Base-by-base conservation (phyloP, 2,888 invertebrate genomes). In the Dyspetes luteomarginatus region DNA sequence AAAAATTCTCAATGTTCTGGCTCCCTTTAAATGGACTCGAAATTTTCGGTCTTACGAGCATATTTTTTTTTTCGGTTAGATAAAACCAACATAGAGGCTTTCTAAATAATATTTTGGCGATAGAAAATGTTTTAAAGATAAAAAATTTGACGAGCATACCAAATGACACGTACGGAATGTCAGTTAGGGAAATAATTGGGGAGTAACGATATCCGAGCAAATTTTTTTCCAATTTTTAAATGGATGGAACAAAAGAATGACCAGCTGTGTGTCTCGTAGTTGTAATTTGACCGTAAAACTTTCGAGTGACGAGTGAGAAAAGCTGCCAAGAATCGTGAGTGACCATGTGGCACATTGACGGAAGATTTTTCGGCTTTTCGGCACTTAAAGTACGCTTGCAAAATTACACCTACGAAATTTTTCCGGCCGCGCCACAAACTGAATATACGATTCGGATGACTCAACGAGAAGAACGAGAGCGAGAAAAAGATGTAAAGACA, bases 261-360 rank as follows among this genome's bases (percentile, higher is more conserved):
- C n/a, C 75, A 75, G 74, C 67, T 52, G 78, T 60, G 43, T 30
- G 15, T 22, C 24, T 12, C 36, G 19, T 22, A 43, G 30, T 9
- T 43, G 26, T 48, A 45, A 71, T 75, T 60, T 43, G 75, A 78
- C 69, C 76, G 72, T 67, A 68, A 76, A 67, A 72, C 12, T 52
- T 50, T 56, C 45, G 76, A 64, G 65, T 78, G 75, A 78, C 73
- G 73, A 67, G 69, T 65, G 65, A 36, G 17, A 56, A n/a, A n/a
- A 36, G 64, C 22, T 9, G 19, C 65, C 65, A 45, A 24, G 36
- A 55, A 17, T 15, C 17, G 30, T 24, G 43, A 50, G 72, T 65
- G 77, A 56, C 83, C 81, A 83, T 83, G 76, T 82, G 73, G 78
- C 82, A 83, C 50, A 82, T 79, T 78, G 76, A 72, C 71, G 81